These are phyloP conservation scores for Myripristis jacobus DNA, from an alignment of 2,797 vertebrate species.

Conservation along the genomic window DNA sequence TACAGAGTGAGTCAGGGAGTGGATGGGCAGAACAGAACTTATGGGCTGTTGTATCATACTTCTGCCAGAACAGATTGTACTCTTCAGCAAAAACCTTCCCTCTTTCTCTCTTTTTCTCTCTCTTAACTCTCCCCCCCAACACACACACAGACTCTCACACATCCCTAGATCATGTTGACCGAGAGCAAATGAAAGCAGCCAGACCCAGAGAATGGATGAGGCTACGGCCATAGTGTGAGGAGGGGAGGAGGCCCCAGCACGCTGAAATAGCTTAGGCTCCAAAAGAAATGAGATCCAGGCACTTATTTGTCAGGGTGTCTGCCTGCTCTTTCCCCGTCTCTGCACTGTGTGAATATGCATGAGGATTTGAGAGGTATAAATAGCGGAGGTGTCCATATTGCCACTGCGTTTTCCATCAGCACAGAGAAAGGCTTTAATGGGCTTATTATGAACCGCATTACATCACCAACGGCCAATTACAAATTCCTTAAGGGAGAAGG, in stretches of 20 bases:
- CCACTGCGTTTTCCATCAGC: conserved; percentile 86
- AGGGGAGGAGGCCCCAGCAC: conserved; percentile 75
- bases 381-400: conserved; percentile 88
- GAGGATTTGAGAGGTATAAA: conserved; percentile 91
- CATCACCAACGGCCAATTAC: conserved; percentile 86
- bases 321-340: conserved; percentile 80
- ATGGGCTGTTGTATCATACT: conserved; percentile 17
- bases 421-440: conserved; percentile 86
- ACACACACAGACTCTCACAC: conserved; percentile 23
- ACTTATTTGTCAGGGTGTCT: conserved; percentile 86
- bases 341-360: conserved; percentile 87
- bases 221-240: conserved; percentile 68
- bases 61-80: conserved; percentile 46
- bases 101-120: conserved; percentile 5
- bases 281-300: conserved; percentile 85
- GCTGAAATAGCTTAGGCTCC: conserved; percentile 82
- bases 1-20: conserved; percentile 24
- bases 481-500: conserved; percentile 75
- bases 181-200: conserved; percentile 71
- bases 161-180: conserved; percentile 61
- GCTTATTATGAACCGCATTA: conserved; percentile 88
- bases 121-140: background rate
- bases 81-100: conserved; percentile 39
- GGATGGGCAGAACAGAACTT: conserved; percentile 27
- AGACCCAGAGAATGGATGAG: conserved; percentile 71